A percentile compares a stretch with the other conserved stretches of the same genome.
These are phyloP conservation scores for Gila orcuttii DNA, from an alignment of 2,113 vertebrate genomes.

Conservation along the genomic window DNA sequence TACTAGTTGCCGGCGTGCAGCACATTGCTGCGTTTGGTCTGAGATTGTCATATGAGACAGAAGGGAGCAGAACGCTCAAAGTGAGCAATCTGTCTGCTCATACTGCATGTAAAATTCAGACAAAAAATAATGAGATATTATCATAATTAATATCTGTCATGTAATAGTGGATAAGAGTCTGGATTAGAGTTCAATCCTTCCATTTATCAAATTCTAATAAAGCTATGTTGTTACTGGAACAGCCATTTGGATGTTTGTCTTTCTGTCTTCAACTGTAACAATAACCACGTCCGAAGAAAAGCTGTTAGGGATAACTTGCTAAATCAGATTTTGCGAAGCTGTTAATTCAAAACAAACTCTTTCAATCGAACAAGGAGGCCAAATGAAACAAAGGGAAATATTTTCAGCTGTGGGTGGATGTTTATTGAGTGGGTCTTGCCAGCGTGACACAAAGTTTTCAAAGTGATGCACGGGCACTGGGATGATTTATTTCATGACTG, in stretches of 20 bases:
- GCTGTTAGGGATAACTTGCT: constrained; percentile 30
- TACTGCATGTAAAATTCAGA: background rate
- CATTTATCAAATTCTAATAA: background rate
- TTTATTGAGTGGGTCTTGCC: constrained; percentile 4
- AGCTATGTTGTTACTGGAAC: constrained; percentile 8
- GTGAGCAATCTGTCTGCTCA: background rate
- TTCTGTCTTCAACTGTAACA: background rate
- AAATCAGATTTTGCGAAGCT: constrained; percentile 15
- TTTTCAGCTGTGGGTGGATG: constrained; percentile 9
- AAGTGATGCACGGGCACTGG: background rate
- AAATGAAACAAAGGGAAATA: constrained; percentile 10
- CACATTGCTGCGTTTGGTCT: background rate
- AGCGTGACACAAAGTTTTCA: constrained; percentile 8
- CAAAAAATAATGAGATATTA: background rate
- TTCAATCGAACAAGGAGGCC: constrained; percentile 34
- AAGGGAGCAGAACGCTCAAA: background rate
- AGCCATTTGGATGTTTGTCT: constrained; percentile 20
- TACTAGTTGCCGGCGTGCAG: background rate
- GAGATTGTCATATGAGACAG: background rate
- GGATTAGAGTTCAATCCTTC: background rate
- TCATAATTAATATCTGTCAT: constrained; percentile 7
- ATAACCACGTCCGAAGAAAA: constrained; percentile 5
- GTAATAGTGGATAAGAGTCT: background rate
- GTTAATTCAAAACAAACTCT: constrained; percentile 39
- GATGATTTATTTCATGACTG: constrained; percentile 9